phyloP scores from a whole-genome alignment of 1,140 invertebrate species.

The Phymastichus coffea region DNA sequence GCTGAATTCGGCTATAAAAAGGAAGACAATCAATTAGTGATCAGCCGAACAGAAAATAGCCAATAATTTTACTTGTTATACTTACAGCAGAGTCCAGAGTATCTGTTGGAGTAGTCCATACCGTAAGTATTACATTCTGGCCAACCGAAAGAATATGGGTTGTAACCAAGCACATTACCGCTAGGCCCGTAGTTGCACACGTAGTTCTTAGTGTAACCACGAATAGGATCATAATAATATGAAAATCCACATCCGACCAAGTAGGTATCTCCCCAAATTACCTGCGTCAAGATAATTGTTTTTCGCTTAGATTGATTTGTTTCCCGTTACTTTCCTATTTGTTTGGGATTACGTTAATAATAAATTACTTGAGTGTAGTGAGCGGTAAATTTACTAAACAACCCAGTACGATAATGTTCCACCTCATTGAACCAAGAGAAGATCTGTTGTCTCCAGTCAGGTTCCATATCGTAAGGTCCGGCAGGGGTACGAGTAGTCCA shows the following conservation, averaged over 20 bases:
- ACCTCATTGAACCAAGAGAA: constrained; percentile 81
- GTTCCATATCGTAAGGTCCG: constrained; percentile 60
- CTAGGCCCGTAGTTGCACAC: constrained; percentile 85
- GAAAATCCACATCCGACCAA: constrained; percentile 79
- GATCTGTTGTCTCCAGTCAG: constrained; percentile 74
- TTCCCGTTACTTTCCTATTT: no score
- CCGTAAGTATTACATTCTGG: constrained; percentile 71
- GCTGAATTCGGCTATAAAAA: constrained; percentile 37
- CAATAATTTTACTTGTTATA: constrained; percentile 34
- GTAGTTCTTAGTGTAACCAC: constrained; percentile 78
- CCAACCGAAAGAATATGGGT: constrained; percentile 73
- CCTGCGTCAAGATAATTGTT: constrained; percentile 56
- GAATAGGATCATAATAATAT: constrained; percentile 69
- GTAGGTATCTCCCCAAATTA: constrained; percentile 78
- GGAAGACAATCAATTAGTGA: background rate
- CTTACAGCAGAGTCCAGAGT: constrained; percentile 76
- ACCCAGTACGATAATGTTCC: constrained; percentile 64
- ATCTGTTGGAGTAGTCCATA: constrained; percentile 68
- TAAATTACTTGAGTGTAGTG: constrained; percentile 78
- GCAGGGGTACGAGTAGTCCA: constrained; percentile 71
- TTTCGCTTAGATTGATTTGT: no score
- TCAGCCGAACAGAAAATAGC: no score
- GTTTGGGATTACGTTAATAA: no score
- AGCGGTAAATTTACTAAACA: constrained; percentile 66
- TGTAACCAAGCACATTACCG: constrained; percentile 74